Evolutionary conservation across 2,797 vertebrate genomes (phyloP), one percentile per base, ranked within the genome.

Genomic region (Sparidentex hasta): DNA sequence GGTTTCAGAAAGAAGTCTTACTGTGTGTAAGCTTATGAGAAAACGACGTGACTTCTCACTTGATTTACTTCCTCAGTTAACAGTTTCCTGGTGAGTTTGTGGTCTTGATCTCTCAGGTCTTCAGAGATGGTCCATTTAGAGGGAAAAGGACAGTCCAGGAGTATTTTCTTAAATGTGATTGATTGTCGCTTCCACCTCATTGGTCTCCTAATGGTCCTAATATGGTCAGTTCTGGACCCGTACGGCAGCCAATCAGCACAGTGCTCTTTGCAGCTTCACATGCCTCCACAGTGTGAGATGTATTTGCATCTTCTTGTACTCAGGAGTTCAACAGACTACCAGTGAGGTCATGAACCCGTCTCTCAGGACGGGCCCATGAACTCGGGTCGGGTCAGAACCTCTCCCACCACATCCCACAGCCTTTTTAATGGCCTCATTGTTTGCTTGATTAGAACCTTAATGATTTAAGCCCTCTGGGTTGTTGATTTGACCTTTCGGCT

Each of bases 401-500:
- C n/a, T 58, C 9, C 11, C 59, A 33, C 25, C 12, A n/a, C 4
- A 23, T 8, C 58, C 43, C 12, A 18, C n/a, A 25, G 63, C 33
- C 3, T 43, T 7, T 25, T 58, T 13, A 58, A 33, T 20, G 8
- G 25, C 5, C 8, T 54, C 52, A n/a, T 21, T 62, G n/a, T 62
- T 57, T 21, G 9, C 11, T 58, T 23, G 44, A 57, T 44, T 56
- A 14, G 46, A 21, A 63, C 43, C 16, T 12, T 8, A 5, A 25
- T 23, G 27, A 68, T 47, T 57, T 11, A 33, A 13, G 38, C 29
- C 57, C 16, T 57, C 25, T 33, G 14, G 16, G 74, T 68, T 21
- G 50, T 7, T 21, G 59, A 74, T 65, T 27, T 71, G 48, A 64
- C 64, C 62, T 69, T 66, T 59, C 29, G 51, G 20, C n/a, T 0